Percentiles rank a stretch among this genome's conserved stretches.
Evolutionary conservation across 2,888 invertebrate species (phyloP).

Genomic region (Pharmacophagus antenor): DNA sequence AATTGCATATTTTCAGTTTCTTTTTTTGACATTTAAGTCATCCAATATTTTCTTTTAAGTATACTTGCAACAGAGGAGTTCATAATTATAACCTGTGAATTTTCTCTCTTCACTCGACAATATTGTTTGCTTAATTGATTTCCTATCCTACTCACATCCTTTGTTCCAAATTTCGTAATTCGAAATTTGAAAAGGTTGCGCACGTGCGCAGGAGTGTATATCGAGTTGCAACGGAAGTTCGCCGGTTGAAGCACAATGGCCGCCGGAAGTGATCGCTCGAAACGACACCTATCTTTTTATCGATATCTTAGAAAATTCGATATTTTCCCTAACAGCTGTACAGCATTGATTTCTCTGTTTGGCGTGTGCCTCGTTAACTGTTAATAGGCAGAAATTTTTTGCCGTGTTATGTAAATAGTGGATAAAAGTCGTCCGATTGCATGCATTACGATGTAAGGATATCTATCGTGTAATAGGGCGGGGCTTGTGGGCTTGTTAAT

Average conservation of each 20-base stretch:
- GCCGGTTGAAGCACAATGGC: conserved; percentile 72
- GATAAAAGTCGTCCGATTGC: conserved; percentile 28
- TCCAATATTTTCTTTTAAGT: no score
- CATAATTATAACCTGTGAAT: not conserved
- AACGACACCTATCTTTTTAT: conserved; percentile 80
- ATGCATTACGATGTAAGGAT: conserved; percentile 35
- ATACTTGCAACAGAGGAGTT: not conserved
- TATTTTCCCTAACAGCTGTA: conserved; percentile 73
- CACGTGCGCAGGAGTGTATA: conserved; percentile 80
- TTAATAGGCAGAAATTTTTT: conserved; percentile 23
- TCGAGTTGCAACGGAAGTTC: conserved; percentile 79
- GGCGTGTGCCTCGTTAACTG: conserved; percentile 23
- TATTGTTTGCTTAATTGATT: conserved; percentile 37
- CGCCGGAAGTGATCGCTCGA: conserved; percentile 78
- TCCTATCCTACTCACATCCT: conserved; percentile 38
- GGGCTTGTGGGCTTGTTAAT: conserved; percentile 40
- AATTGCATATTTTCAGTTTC: not conserved
- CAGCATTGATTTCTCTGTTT: conserved; percentile 33
- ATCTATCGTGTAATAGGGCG: conserved; percentile 37
- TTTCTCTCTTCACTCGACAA: not conserved
- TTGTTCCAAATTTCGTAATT: conserved; percentile 64
- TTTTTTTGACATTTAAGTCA: not conserved
- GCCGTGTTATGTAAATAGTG: conserved; percentile 16
- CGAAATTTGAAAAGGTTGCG: conserved; percentile 74
- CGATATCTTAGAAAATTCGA: conserved; percentile 76